Conservation (phyloP, 1,140 invertebrate genomes). For the Hypsibius dujardini region DNA sequence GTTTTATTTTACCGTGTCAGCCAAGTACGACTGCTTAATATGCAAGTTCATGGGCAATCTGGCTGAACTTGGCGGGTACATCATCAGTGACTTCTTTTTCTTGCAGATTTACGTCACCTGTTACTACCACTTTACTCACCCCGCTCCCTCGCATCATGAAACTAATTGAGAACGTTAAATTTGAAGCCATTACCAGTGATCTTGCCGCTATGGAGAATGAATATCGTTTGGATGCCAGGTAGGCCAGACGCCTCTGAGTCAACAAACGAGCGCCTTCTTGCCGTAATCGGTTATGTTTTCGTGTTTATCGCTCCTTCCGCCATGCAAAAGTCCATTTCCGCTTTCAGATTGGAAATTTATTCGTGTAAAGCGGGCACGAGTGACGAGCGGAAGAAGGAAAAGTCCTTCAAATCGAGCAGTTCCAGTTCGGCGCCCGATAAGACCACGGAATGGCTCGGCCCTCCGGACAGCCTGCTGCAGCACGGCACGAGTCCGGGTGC, state of each 20-base stretch:
- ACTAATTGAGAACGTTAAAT: conserved; percentile 1
- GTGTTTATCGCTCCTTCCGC: too few species aligned
- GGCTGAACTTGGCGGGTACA: too few species aligned
- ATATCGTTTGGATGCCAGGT: neutral
- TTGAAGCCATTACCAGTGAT: conserved; percentile 11
- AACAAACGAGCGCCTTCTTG: too few species aligned
- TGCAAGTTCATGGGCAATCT: too few species aligned
- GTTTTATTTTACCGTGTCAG: too few species aligned
- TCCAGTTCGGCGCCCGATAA: neutral
- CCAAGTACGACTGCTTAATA: too few species aligned
- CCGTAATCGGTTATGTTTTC: too few species aligned
- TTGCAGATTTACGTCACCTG: too few species aligned
- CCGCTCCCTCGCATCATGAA: neutral
- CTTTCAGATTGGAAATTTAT: neutral
- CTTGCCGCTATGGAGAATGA: conserved; percentile 16
- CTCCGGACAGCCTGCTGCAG: conserved; percentile 3
- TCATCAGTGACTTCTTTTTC: too few species aligned
- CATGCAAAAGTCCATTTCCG: too few species aligned
- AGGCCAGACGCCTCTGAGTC: too few species aligned
- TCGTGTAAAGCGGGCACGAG: conserved; percentile 5
- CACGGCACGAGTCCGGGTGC: conserved; percentile 12
- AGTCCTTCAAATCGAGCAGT: neutral
- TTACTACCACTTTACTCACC: too few species aligned
- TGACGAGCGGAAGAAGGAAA: neutral
- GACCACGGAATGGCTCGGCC: conserved; percentile 2